Percentiles rank a stretch among this genome's conserved stretches.
Evolutionary conservation across 1,140 invertebrate species (phyloP).

Genomic region (Drosophila truncata): DNA sequence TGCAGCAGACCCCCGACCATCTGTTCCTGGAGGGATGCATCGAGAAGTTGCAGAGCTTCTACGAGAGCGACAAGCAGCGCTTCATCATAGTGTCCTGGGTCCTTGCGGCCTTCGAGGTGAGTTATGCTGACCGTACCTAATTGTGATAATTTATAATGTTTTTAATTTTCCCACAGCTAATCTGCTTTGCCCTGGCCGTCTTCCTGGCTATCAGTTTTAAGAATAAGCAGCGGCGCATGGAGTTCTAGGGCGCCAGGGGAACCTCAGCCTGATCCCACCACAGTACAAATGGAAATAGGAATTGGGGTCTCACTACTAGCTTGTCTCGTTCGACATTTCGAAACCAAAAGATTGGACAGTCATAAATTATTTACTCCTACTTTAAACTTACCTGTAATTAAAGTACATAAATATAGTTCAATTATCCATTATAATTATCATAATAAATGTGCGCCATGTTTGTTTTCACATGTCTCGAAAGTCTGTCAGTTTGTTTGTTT

Average conservation of each 20-base stretch:
- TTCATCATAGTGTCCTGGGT: conserved; percentile 74
- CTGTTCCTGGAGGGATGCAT: conserved; percentile 67
- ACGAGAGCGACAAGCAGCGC: conserved; percentile 62
- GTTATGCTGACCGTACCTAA: not conserved
- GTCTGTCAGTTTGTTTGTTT: conserved; percentile 29
- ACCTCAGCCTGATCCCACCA: conserved; percentile 10
- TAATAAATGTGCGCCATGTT: conserved; percentile 43
- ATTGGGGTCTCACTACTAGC: conserved; percentile 19
- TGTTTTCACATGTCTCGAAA: conserved; percentile 32
- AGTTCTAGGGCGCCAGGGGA: conserved; percentile 61
- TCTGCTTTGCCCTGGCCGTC: conserved; percentile 65
- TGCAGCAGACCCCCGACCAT: conserved; percentile 51
- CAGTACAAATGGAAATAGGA: conserved; percentile 57
- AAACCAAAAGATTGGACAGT: conserved; percentile 35
- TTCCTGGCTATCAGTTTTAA: conserved; percentile 77
- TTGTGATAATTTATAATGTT: not conserved
- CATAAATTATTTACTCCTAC: conserved; percentile 43
- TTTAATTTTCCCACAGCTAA: conserved; percentile 49
- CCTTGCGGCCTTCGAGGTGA: conserved; percentile 70
- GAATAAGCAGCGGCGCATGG: conserved; percentile 80
- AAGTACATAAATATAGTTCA: conserved; percentile 41
- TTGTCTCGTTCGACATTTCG: conserved; percentile 48
- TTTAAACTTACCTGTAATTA: conserved; percentile 41
- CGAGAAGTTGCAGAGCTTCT: conserved; percentile 69
- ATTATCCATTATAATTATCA: conserved; percentile 44